These are phyloP conservation scores for Phalacrocorax aristotelis DNA, from an alignment of 2,113 vertebrate species.

Conservation along the genomic window DNA sequence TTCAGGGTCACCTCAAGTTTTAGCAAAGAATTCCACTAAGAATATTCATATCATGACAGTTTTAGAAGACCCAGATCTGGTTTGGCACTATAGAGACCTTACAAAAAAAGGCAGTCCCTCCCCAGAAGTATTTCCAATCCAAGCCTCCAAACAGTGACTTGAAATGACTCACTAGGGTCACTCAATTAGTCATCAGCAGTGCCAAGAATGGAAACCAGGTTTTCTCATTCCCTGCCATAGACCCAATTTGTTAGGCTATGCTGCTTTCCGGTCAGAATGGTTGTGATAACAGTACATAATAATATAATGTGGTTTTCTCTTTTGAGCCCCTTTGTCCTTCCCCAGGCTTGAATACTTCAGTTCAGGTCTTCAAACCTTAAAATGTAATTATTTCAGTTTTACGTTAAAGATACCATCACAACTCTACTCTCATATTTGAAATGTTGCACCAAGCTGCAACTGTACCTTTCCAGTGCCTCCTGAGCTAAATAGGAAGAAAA, in stretches of 20 bases:
- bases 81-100: neutral
- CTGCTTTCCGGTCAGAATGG: neutral
- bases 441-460: neutral
- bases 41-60: neutral
- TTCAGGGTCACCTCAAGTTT: neutral
- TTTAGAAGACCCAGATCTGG: neutral
- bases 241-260: neutral
- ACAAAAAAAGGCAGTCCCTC: neutral
- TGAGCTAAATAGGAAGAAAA: slow-evolving; percentile 12
- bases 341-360: neutral
- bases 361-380: neutral
- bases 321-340: neutral
- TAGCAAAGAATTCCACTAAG: neutral
- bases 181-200: slow-evolving; percentile 5
- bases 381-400: neutral
- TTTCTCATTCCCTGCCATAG: slow-evolving; percentile 8
- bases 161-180: slow-evolving; percentile 3
- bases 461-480: neutral
- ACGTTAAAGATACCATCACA: neutral
- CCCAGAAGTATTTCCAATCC: neutral
- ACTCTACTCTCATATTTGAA: neutral
- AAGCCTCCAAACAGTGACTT: neutral
- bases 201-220: slow-evolving; percentile 1
- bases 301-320: neutral
- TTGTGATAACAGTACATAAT: neutral